Evolutionary conservation across 2,113 vertebrate species (phyloP).

Genomic region (Uria aalge): DNA sequence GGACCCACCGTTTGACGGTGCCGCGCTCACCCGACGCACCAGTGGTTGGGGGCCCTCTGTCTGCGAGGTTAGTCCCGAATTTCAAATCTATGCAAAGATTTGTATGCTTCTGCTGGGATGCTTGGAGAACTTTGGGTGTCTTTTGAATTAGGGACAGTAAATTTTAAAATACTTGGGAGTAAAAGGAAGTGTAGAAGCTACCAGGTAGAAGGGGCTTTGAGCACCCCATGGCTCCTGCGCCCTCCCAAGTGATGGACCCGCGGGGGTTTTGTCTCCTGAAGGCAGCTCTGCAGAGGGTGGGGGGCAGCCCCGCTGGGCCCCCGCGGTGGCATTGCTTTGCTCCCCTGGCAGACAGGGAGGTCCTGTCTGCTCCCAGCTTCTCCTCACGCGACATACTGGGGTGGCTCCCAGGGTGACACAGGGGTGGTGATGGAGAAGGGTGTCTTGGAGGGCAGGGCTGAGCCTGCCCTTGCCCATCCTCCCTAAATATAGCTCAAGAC

Average conservation of each 20-base stretch:
- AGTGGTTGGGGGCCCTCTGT: background rate
- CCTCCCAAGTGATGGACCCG: accelerated
- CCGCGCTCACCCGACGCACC: accelerated
- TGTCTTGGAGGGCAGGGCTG: background rate
- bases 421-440: background rate
- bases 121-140: background rate
- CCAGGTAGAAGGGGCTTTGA: no score
- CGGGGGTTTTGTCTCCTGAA: background rate
- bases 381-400: accelerated
- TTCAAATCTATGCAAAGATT: accelerated
- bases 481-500: background rate
- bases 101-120: accelerated
- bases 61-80: background rate
- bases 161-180: background rate
- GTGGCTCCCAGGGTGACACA: background rate
- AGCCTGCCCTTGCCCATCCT: background rate
- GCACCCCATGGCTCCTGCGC: accelerated
- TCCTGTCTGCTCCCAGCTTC: background rate
- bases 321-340: background rate
- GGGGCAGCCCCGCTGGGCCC: background rate
- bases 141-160: background rate
- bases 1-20: accelerated
- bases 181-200: background rate
- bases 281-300: background rate
- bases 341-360: accelerated